A percentile compares a stretch with the other conserved stretches of the same genome.
phyloP scores from a whole-genome alignment of 1,140 invertebrate species.

The Drosophila novamexicana region DNA sequence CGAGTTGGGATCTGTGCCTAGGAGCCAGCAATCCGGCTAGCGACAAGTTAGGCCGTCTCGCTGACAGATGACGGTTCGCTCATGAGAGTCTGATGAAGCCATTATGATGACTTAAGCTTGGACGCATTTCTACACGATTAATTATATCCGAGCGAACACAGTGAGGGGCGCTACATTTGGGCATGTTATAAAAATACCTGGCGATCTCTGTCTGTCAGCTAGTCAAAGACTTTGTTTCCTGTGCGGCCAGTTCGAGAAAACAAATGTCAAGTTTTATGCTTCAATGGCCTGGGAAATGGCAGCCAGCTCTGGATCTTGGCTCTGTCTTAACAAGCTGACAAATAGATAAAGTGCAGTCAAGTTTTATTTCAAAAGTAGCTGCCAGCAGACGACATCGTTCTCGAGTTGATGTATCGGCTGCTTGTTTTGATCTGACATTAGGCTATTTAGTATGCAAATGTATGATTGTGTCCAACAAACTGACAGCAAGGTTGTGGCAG shows the following conservation, averaged over 20 bases:
- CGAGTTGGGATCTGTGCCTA: not conserved
- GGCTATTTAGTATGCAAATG: constrained; percentile 51
- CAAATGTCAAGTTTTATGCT: constrained; percentile 66
- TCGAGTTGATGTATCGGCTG: constrained; percentile 54
- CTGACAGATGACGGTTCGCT: constrained; percentile 52
- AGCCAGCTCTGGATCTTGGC: constrained; percentile 2
- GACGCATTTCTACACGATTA: constrained; percentile 47
- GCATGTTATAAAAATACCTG: constrained; percentile 67
- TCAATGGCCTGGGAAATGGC: constrained; percentile 69
- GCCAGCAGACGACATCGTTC: not conserved
- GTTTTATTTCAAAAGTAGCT: constrained; percentile 25
- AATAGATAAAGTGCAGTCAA: constrained; percentile 66
- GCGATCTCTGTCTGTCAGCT: constrained; percentile 63
- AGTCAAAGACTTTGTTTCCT: constrained; percentile 52
- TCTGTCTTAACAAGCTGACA: constrained; percentile 67
- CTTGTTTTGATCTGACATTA: constrained; percentile 52
- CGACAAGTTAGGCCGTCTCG: constrained; percentile 48
- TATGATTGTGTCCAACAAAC: constrained; percentile 34
- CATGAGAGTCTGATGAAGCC: constrained; percentile 46
- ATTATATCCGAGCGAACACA: constrained; percentile 38
- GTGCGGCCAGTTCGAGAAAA: constrained; percentile 43
- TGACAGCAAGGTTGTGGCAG: constrained; percentile 14
- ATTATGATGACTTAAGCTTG: constrained; percentile 55
- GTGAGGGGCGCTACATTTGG: constrained; percentile 23
- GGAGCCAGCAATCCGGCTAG: constrained; percentile 25